Base-by-base conservation (phyloP, 1,140 invertebrate genomes). In the Grapholita molesta region DNA sequence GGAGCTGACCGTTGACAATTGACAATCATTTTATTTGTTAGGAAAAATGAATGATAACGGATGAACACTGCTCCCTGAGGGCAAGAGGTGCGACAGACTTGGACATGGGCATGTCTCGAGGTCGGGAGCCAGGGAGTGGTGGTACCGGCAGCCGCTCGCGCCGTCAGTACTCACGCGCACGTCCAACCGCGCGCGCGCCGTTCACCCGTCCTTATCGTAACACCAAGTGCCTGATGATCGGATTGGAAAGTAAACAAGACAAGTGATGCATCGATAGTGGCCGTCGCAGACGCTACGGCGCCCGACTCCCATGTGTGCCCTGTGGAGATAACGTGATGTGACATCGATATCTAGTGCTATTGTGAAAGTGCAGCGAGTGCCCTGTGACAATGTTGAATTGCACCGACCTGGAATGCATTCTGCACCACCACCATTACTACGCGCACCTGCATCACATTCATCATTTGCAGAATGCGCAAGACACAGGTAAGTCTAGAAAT, bases 341-440 rank as follows among this genome's bases (percentile, higher is more conserved):
- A 90, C 86, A 89, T 81, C 82, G 79, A 85, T 85, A 83, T 80
- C 73, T 78, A 83, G 87, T 89, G 87, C 83, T 86, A 89, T 90
- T 88, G 88, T 90, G 88, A 91, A 90, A 91, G 88, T 90, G 83
- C 82, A 86, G 77, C 79, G 30, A 15, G 82, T 72, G 78, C 81
- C 71, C 81, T 77, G 84, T 84, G 80, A 91, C 75, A 80, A 96
- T 96, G 95, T 92, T 96, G 86, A 96, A 96, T 88, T 96, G 95
- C 88, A 95, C 95, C 35, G 95, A 95, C 92, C 92, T 95, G 85
- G 95, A 95, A 92, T 96, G 95, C 92, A 95, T 95, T 83, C 89
- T 95, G 82, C 95, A 95, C 91, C 94, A 95, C 85, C 94, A 95
- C 81, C 95, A 95, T 79, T 95, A 95, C 81, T 95, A 95, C 83